Percentiles rank a stretch among this genome's conserved stretches.
These are phyloP conservation scores for Cataglyphis cursor DNA, from an alignment of 2,888 invertebrate genomes.

Conservation along the genomic window DNA sequence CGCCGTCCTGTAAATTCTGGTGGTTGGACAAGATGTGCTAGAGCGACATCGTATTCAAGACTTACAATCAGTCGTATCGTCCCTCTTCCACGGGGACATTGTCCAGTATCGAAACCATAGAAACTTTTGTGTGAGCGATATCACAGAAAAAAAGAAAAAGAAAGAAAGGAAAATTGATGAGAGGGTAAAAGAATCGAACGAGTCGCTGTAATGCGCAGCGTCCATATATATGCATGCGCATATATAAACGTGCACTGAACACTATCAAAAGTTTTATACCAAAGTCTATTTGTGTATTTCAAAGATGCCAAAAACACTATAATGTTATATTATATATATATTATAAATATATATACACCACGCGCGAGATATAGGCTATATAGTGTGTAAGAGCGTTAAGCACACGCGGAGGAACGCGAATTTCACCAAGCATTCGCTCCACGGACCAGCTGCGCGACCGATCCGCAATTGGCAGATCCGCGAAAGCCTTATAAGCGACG, in stretches of 20 bases:
- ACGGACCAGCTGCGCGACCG: constrained; percentile 53
- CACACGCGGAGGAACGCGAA: constrained; percentile 46
- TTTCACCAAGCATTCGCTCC: constrained; percentile 54
- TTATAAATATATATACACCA: constrained; percentile 56
- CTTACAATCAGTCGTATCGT: constrained; percentile 61
- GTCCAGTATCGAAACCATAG: constrained; percentile 69
- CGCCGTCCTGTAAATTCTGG: constrained; percentile 86
- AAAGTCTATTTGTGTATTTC: constrained; percentile 90
- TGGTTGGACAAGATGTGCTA: constrained; percentile 87
- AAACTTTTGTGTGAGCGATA: constrained; percentile 58
- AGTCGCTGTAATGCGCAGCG: constrained; percentile 53
- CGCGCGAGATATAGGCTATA: constrained; percentile 47
- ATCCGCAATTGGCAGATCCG: constrained; percentile 57
- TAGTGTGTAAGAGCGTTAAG: constrained; percentile 42
- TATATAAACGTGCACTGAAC: constrained; percentile 82
- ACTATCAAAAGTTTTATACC: constrained; percentile 88
- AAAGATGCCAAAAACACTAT: constrained; percentile 89
- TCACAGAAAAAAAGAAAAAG: constrained; percentile 16
- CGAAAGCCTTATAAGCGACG: constrained; percentile 58
- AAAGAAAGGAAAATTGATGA: constrained; percentile 29
- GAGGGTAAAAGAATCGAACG: background rate
- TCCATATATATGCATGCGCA: constrained; percentile 61
- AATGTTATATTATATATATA: constrained; percentile 82
- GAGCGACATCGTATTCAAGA: constrained; percentile 50
- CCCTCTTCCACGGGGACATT: constrained; percentile 59